Evolutionary conservation across 2,113 vertebrate species (phyloP).

Genomic region (Serilophus lunatus): DNA sequence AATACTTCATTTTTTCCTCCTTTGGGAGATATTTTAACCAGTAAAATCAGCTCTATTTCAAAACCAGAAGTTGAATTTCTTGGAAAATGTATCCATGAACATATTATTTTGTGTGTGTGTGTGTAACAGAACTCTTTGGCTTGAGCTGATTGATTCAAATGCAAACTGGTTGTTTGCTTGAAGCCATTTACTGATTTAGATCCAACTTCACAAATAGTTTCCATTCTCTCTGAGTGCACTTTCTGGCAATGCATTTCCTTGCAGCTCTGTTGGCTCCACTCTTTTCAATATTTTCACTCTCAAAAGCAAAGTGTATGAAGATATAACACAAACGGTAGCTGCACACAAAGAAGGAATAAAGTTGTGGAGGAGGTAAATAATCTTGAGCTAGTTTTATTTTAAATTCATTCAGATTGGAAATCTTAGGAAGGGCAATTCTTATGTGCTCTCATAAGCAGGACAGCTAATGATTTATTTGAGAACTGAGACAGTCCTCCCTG

Average conservation of each 20-base stretch:
- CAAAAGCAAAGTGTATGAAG: background rate
- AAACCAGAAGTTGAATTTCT: background rate
- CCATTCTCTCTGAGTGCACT: background rate
- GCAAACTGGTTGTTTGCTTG: background rate
- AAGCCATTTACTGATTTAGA: conserved; percentile 1
- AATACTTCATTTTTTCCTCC: background rate
- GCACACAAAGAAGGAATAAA: background rate
- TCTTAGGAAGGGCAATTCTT: background rate
- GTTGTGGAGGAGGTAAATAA: background rate
- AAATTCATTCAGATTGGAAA: background rate
- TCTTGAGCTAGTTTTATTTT: background rate
- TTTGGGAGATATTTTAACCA: background rate
- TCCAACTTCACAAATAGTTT: conserved; percentile 38
- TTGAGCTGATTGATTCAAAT: background rate
- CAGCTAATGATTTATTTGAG: background rate
- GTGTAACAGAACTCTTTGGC: background rate
- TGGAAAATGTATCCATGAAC: background rate
- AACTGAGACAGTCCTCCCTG: background rate
- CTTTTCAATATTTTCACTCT: background rate
- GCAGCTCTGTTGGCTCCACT: background rate
- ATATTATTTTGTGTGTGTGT: background rate
- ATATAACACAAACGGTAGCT: background rate
- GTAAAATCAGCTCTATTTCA: background rate
- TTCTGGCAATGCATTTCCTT: conserved; percentile 20
- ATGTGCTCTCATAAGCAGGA: background rate